Base-by-base conservation (phyloP, 2,113 vertebrate species). In the Cettia cetti region DNA sequence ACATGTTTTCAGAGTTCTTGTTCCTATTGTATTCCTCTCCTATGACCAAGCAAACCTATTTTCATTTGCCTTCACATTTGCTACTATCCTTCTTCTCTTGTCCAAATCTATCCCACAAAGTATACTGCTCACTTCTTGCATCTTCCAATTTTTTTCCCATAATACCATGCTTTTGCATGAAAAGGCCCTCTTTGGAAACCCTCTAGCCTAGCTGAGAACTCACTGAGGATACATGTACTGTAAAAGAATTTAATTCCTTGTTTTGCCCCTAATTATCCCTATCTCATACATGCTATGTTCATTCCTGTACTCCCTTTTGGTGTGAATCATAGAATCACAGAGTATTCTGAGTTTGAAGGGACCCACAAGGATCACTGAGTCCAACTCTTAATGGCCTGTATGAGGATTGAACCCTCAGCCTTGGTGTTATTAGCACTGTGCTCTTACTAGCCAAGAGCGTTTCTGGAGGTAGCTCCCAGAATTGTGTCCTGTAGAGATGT, bases 401-500 rank as follows among this genome's bases (percentile, higher is more conserved):
- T 21, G 8, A 26, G 16, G 26, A 26, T 14, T 17, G 71, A 66
- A 11, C 8, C 16, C 16, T 42, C 52, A 31, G 1, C 10, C 24
- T 16, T 21, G 42, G 8, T 42, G 20, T 31, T n/a, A 30, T 11
- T 26, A 17, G 30, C 10, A 19, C 30, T 0, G 0, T 13, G 24
- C 16, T 47, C 8, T 30, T 11, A n/a, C 5, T 26, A 76, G 44
- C 24, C 61, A 49, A 24, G 18, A 50, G 18, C 2, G 1, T 60
- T 87, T 87, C 91, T 87, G 44, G 21, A 74, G 30, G 23, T 9
- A 65, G 23, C 19, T 93, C 33, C 11, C 40, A 47, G 49, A 59
- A 54, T 9, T 17, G 13, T 45, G 5, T 69, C 23, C 39, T 35
- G 11, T 22, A 24, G 22, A 70, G 16, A 13, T 24, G 13, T 84